phyloP scores from a whole-genome alignment of 2,797 vertebrate genomes.

The Botia almorhae region DNA sequence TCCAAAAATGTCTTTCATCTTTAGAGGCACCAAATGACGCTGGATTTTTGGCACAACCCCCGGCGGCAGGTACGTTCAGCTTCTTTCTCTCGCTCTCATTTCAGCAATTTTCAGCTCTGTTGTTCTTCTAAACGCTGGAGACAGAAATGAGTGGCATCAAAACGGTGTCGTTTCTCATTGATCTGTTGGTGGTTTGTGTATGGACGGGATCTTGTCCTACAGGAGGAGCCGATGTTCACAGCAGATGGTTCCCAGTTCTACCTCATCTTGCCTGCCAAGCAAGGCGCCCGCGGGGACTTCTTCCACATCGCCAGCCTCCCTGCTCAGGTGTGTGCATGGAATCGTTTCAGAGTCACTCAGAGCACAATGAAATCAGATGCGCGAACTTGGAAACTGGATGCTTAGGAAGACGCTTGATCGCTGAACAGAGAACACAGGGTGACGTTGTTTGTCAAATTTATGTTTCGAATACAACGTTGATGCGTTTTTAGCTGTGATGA shows the following conservation, averaged over 20 bases:
- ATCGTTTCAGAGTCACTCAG: conserved; percentile 10
- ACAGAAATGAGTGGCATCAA: conserved; percentile 30
- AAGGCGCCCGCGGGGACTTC: conserved; percentile 83
- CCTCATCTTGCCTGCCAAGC: conserved; percentile 80
- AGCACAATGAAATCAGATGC: conserved; percentile 16
- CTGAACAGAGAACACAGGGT: background rate
- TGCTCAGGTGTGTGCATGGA: conserved; percentile 74
- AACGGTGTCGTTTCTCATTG: conserved; percentile 16
- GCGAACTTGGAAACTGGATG: no score
- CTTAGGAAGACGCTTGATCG: background rate
- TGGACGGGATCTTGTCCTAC: conserved; percentile 47
- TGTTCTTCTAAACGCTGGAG: conserved; percentile 17
- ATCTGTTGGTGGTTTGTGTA: conserved; percentile 32
- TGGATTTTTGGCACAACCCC: conserved; percentile 80
- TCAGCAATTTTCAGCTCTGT: conserved; percentile 7
- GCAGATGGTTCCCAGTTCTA: conserved; percentile 78
- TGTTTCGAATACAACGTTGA: no score
- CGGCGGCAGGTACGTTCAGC: conserved; percentile 70
- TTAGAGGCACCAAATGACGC: conserved; percentile 81
- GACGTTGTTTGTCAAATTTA: no score
- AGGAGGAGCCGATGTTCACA: conserved; percentile 80
- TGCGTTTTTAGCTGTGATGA: no score
- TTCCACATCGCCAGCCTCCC: conserved; percentile 79
- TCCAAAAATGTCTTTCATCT: conserved; percentile 55
- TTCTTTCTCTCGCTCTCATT: conserved; percentile 6